phyloP scores from a whole-genome alignment of 2,113 vertebrate species.

The Phyllostomus hastatus region DNA sequence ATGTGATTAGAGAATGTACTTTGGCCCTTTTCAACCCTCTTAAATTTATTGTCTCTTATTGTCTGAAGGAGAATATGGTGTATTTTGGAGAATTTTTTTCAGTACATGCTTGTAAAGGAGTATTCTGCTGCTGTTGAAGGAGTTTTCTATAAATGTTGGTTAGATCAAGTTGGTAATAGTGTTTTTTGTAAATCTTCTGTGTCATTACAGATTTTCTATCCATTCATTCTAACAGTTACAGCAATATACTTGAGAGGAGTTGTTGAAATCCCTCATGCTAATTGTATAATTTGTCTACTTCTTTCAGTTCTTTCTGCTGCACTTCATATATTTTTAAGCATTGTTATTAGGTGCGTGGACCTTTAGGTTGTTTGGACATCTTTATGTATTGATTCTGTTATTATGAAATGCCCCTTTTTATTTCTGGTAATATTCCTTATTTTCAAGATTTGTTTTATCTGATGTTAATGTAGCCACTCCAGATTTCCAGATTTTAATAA shows the following conservation, averaged over 20 bases:
- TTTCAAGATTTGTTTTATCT: not conserved
- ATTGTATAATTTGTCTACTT: not conserved
- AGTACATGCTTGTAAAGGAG: not conserved
- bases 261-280: not conserved
- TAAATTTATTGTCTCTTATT: not conserved
- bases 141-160: not conserved
- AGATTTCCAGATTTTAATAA: not conserved
- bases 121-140: not conserved
- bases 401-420: not conserved
- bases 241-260: not conserved
- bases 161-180: not conserved
- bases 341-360: not conserved
- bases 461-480: not conserved
- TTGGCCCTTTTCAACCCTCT: not conserved
- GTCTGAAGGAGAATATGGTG: not conserved
- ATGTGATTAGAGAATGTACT: not conserved
- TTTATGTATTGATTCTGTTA: not conserved
- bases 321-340: not conserved
- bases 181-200: not conserved
- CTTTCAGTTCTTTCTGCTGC: not conserved
- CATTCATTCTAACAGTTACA: not conserved
- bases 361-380: not conserved
- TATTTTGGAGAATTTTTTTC: not conserved
- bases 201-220: not conserved
- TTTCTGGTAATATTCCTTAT: not conserved